Evolutionary conservation across 2,888 invertebrate species (phyloP), one percentile per base, ranked within the genome.

Genomic region (Ectemnius cavifrons): DNA sequence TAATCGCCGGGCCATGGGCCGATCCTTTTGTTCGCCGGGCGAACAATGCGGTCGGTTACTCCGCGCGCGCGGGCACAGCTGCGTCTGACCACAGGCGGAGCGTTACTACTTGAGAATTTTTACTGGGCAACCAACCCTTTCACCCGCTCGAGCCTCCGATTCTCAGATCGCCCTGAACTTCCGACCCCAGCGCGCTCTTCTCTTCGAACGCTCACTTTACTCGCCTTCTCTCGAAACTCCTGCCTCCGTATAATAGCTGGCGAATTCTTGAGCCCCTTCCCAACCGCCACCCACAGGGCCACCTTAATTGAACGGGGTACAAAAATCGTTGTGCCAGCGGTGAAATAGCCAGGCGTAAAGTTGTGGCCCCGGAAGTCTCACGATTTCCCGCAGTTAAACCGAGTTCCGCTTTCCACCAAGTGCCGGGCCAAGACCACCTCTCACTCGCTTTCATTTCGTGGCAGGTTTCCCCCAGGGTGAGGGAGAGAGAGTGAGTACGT

Each of bases 1-100:
- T 88, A 89, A 89, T 87, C 85, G 87, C 82, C 86, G 75, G 75
- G 66, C 81, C 79, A 75, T 77, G 78, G 79, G 70, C 80, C 79
- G 80, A 82, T 82, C 82, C 81, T 83, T 88, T 87, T 87, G 85
- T 89, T 88, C 86, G 75, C 75, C 67, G 8, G 60, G 59, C 75
- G 85, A 88, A 89, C 87, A 89, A 88, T 88, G 80, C 81, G 72
- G 76, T 71, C 64, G 68, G 72, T 63, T 52, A 18, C 20, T 59
- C 60, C 56, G 52, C 52, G 52, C 52, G 5, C 37, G 23, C 23
- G 52, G 45, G 63, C 66, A 65, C 69, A 73, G 67, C 73, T 71
- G 70, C 60, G 82, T 79, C 77, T 71, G 77, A 82, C 75, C 82
- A 14, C 77, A 78, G 70, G 56, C 67, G 66, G 75, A 70, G 56